Conservation (phyloP, 2,113 vertebrate genomes). For the Lophotis ruficrista region DNA sequence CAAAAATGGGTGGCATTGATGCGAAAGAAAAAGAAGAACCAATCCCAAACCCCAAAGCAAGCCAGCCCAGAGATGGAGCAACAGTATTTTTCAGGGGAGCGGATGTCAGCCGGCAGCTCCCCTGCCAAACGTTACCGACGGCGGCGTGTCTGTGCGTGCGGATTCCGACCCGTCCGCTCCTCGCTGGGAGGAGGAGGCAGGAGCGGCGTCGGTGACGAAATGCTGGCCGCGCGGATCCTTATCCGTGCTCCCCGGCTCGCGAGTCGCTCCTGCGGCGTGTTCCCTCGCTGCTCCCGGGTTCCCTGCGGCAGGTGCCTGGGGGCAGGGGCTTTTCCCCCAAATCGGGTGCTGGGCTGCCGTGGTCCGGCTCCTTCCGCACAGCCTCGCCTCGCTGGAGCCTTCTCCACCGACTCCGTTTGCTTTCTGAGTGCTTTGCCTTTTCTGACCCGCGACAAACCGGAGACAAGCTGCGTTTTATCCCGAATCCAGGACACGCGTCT, state of each 20-base stretch:
- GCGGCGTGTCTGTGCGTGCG: background rate
- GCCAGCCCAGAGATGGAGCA: background rate
- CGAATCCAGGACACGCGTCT: fast-evolving
- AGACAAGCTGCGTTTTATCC: background rate
- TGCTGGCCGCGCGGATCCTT: background rate
- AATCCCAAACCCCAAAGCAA: background rate
- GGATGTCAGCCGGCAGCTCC: fast-evolving
- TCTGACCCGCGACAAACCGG: background rate
- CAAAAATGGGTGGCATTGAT: background rate
- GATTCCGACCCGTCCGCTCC: background rate
- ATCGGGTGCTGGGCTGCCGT: fast-evolving
- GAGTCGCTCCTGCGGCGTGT: background rate
- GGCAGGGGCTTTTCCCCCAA: background rate
- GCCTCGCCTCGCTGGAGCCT: background rate
- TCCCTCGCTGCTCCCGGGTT: background rate
- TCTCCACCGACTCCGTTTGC: fast-evolving
- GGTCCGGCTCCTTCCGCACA: background rate
- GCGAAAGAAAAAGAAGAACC: background rate
- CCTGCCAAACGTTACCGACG: fast-evolving
- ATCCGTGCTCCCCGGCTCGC: fast-evolving
- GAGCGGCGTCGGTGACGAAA: background rate
- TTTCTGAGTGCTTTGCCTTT: background rate
- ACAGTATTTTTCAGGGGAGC: background rate
- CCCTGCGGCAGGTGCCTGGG: background rate
- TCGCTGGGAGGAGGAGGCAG: background rate